Conservation (phyloP, 2,113 vertebrate species). For the Grantiella picta region DNA sequence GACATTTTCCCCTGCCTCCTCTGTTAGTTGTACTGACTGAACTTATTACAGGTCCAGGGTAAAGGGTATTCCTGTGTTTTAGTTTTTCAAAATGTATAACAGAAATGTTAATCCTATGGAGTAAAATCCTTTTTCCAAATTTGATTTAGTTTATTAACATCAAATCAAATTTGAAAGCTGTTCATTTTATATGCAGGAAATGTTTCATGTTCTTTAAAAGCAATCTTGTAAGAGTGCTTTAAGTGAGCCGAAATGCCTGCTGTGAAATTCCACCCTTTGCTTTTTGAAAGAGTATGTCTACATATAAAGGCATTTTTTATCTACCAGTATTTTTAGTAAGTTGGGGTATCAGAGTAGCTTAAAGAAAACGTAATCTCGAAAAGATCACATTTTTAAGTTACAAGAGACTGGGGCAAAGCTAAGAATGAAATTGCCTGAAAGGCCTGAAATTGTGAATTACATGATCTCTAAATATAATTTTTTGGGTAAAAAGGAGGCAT, state of each 20-base stretch:
- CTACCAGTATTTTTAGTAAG: background rate
- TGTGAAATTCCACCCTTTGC: background rate
- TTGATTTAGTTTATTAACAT: background rate
- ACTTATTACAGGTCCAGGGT: background rate
- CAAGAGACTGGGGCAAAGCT: background rate
- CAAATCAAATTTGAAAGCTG: background rate
- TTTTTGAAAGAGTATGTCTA: background rate
- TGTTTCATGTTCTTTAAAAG: background rate
- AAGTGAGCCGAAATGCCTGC: background rate
- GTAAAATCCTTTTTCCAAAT: background rate
- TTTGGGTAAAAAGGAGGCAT: background rate
- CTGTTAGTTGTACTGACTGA: background rate
- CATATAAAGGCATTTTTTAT: background rate
- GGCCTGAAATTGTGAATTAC: background rate
- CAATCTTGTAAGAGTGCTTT: background rate
- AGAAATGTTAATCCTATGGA: background rate
- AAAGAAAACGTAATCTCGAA: background rate
- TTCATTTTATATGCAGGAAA: background rate
- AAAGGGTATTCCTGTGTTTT: background rate
- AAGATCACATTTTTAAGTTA: background rate
- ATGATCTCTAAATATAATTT: background rate
- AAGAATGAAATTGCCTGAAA: slow-evolving; percentile 3
- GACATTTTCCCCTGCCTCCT: background rate
- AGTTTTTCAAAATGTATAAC: background rate
- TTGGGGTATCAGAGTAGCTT: background rate